Conservation (phyloP, 2,888 invertebrate species). For the Leptopterna dolabrata region DNA sequence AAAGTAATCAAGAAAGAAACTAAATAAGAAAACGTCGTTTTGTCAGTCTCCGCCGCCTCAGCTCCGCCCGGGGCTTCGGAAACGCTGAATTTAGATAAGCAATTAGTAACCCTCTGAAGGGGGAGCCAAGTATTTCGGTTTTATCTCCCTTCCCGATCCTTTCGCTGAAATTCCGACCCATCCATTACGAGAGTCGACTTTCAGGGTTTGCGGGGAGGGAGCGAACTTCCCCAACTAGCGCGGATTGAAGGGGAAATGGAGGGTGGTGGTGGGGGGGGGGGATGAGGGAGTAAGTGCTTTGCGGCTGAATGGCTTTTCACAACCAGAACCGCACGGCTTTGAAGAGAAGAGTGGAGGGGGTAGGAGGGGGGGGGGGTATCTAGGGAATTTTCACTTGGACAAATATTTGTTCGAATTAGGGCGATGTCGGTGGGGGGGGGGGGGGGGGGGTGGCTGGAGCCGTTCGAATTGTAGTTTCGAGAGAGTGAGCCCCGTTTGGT, state of each 20-base stretch:
- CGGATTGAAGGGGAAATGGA: background rate
- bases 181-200: background rate
- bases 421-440: background rate
- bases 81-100: conserved; percentile 45
- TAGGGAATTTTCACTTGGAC: conserved; percentile 7
- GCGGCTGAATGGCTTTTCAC: conserved; percentile 30
- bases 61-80: background rate
- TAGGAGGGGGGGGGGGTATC: background rate
- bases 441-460: background rate
- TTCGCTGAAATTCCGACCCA: conserved; percentile 4
- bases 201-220: background rate
- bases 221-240: background rate
- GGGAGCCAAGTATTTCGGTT: conserved; percentile 21
- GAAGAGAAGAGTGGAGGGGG: too few relatives aligned
- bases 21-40: background rate
- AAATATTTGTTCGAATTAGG: conserved; percentile 11
- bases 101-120: conserved; percentile 39
- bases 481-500: background rate
- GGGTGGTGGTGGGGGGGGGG: too few relatives aligned
- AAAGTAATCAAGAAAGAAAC: background rate
- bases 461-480: background rate
- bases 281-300: conserved; percentile 17
- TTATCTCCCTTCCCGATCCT: conserved; percentile 31
- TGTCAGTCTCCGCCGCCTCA: background rate
- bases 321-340: background rate